Percentiles rank a stretch among this genome's conserved stretches.
Conservation (phyloP, 37 sponge, comb jelly and placozoan genomes). For the Agelas oroides region DNA sequence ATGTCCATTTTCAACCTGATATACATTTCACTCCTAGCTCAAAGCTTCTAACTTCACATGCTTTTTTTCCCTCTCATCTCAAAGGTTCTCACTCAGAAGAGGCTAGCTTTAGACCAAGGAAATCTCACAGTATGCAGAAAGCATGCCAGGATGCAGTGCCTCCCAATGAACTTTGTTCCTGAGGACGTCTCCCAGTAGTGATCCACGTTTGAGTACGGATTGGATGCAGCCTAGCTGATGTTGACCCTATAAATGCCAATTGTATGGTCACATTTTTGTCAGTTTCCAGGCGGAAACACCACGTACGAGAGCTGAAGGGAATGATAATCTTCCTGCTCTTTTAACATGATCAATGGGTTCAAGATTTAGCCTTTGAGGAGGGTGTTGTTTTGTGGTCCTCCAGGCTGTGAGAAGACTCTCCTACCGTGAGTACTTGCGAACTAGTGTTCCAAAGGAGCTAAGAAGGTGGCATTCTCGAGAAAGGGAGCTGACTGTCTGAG, state of each 20-base stretch:
- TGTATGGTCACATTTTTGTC: constrained; percentile 73
- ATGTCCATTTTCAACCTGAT: too few species aligned
- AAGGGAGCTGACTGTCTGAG: constrained; percentile 98
- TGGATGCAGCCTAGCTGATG: too few species aligned
- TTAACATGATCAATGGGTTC: constrained; percentile 87
- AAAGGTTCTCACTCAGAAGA: constrained; percentile 78
- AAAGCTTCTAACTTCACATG: background rate
- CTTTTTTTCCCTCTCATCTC: background rate
- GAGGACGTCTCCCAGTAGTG: constrained; percentile 57
- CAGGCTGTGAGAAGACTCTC: constrained; percentile 95
- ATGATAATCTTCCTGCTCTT: too few species aligned
- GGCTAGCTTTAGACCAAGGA: constrained; percentile 77
- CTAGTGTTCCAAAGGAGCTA: constrained; percentile 87
- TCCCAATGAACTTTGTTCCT: constrained; percentile 87
- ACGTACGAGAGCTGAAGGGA: constrained; percentile 87
- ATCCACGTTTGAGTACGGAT: constrained; percentile 64
- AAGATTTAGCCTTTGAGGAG: constrained; percentile 87
- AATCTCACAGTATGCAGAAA: constrained; percentile 82
- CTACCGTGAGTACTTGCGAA: constrained; percentile 94
- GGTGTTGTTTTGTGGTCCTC: constrained; percentile 91
- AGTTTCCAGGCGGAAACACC: constrained; percentile 83
- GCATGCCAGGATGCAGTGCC: too few species aligned
- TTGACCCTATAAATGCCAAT: constrained; percentile 91
- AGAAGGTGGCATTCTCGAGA: constrained; percentile 94
- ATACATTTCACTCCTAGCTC: too few species aligned